Evolutionary conservation across 2,113 vertebrate genomes (phyloP), one percentile per base, ranked within the genome.

Genomic region (Semnornis frantzii): DNA sequence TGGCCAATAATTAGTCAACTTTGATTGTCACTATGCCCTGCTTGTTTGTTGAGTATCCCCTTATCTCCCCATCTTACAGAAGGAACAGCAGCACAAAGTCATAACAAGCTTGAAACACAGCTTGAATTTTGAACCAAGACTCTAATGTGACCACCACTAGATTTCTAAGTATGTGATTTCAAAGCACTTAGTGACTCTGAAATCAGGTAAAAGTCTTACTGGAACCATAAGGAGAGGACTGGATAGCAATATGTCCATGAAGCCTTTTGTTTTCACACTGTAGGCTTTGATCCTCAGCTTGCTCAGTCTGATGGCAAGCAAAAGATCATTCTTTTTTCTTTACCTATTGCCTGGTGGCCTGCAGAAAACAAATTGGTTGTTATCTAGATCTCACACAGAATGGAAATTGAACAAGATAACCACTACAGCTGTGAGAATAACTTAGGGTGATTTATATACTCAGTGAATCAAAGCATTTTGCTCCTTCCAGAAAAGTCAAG

Each of bases 391-490:
- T 91, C 64, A 85, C 60, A 72, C 0, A 0, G 44, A 92, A 92
- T 58, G 54, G 46, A 85, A 94, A 91, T 65, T n/a, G 89, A 89
- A 88, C 23, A 66, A 85, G 87, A 85, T 80, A 94, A 74, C 30
- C 21, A 80, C 72, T 90, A 85, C 7, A 86, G 30, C 62, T 65
- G 24, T 74, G 65, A 85, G 58, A 94, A 83, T 71, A 95, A 92
- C 55, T 92, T 80, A 64, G 3, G 72, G 25, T 42, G 34, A 94
- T 80, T 93, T 94, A 82, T 81, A 63, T 27, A 68, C 12, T 60
- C 68, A 74, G 52, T 23, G 48, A 93, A 58, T 82, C 15, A 68
- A 87, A 85, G 23, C 0, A 0, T 5, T 92, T 85, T 93, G 64
- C 64, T 85, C 24, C 72, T 89, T 77, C 25, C 37, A 75, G 18